A percentile compares a stretch with the other conserved stretches of the same genome.
Conservation (phyloP, 2,113 vertebrate species). For the Gnathonemus longibarbis region DNA sequence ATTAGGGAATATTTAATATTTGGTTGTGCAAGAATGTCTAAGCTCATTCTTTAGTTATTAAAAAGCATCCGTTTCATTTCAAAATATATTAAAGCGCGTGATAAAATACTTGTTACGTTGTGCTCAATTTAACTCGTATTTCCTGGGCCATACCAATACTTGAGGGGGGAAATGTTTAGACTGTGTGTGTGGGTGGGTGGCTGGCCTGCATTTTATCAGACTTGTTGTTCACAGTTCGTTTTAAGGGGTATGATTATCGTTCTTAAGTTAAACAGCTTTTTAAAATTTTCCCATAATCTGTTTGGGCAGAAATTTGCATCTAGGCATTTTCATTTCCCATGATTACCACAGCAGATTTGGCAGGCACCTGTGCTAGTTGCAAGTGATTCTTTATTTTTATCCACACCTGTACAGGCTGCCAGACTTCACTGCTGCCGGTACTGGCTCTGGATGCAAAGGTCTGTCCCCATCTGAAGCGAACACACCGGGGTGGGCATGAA, state of each 20-base stretch:
- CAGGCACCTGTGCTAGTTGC: neutral
- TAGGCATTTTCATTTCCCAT: neutral
- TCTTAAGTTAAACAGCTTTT: neutral
- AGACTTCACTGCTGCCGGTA: neutral
- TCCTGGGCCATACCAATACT: neutral
- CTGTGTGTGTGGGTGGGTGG: neutral
- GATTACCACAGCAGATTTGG: neutral
- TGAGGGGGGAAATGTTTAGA: neutral
- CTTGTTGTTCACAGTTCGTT: neutral
- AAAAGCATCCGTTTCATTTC: neutral
- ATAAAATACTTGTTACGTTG: neutral
- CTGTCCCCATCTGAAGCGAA: neutral
- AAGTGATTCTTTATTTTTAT: neutral
- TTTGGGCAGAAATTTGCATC: neutral
- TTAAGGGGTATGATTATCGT: neutral
- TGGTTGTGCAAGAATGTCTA: neutral
- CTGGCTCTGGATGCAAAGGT: neutral
- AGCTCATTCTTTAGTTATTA: neutral
- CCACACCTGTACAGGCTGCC: neutral
- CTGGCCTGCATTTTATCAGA: neutral
- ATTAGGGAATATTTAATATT: neutral
- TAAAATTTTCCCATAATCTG: neutral
- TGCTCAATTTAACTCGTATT: neutral
- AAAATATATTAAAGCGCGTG: neutral
- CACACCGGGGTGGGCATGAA: neutral